Percentiles rank a stretch among this genome's conserved stretches.
phyloP scores from a whole-genome alignment of 2,113 vertebrate species.

The Maylandia zebra region DNA sequence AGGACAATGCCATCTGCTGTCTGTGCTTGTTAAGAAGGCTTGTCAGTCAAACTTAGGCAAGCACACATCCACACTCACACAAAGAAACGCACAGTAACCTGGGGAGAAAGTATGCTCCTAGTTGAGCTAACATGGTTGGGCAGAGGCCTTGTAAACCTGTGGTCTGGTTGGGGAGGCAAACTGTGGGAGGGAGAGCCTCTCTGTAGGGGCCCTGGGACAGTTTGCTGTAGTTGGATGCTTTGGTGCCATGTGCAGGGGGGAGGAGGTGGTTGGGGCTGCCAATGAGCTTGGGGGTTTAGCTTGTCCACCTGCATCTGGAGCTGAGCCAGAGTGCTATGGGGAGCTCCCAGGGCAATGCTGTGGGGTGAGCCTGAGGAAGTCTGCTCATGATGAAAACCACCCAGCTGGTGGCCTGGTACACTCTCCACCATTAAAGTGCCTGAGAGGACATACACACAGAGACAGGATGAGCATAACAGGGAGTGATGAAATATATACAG shows the following conservation, averaged over 20 bases:
- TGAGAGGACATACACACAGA: constrained; percentile 12
- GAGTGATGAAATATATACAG: background rate
- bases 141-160: constrained; percentile 25
- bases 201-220: constrained; percentile 32
- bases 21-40: constrained; percentile 23
- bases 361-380: constrained; percentile 38
- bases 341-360: constrained; percentile 4
- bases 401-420: constrained; percentile 44
- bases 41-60: constrained; percentile 17
- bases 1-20: constrained; percentile 42
- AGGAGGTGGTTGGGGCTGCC: constrained; percentile 44
- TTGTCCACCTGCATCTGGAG: constrained; percentile 74
- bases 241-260: constrained; percentile 60
- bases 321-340: constrained; percentile 64
- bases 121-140: constrained; percentile 34
- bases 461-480: constrained; percentile 9
- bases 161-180: constrained; percentile 4
- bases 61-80: background rate
- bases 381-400: constrained; percentile 42
- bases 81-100: constrained; percentile 15
- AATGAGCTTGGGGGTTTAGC: constrained; percentile 51
- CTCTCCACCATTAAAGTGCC: constrained; percentile 67
- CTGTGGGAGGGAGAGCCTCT: constrained; percentile 49
- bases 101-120: constrained; percentile 21
- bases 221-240: constrained; percentile 46